Percentiles rank a stretch among this genome's conserved stretches.
These are phyloP conservation scores for Isichthys henryi DNA, from an alignment of 2,113 vertebrate genomes.

Conservation along the genomic window DNA sequence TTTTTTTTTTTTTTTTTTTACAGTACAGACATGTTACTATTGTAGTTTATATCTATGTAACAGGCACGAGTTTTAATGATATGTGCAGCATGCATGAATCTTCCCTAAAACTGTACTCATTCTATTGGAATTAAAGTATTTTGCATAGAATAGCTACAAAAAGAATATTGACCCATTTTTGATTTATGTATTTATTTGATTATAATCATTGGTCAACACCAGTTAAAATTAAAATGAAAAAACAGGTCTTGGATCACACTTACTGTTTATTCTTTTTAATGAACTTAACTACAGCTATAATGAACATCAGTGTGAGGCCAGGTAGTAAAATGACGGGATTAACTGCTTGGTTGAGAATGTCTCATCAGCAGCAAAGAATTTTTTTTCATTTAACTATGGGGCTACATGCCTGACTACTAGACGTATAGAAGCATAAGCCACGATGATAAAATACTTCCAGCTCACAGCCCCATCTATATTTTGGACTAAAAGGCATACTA, in stretches of 20 bases:
- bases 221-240: not conserved
- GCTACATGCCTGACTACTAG: too few species aligned
- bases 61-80: not conserved
- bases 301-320: not conserved
- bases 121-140: not conserved
- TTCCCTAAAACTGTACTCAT: not conserved
- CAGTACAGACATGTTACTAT: not conserved
- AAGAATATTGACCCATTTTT: not conserved
- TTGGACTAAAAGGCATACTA: too few species aligned
- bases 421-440: too few species aligned
- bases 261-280: not conserved
- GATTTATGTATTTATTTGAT: not conserved
- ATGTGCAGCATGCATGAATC: not conserved
- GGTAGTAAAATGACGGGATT: too few species aligned
- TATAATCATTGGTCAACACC: not conserved
- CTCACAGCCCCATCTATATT: too few species aligned
- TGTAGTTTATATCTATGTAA: not conserved
- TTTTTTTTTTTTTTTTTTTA: not conserved
- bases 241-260: not conserved
- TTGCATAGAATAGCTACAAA: not conserved
- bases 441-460: too few species aligned
- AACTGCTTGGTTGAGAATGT: too few species aligned
- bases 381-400: too few species aligned
- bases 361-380: too few species aligned
- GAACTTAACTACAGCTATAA: not conserved